phyloP scores from a whole-genome alignment of 2,888 invertebrate genomes.

The Drosophila bunnanda region DNA sequence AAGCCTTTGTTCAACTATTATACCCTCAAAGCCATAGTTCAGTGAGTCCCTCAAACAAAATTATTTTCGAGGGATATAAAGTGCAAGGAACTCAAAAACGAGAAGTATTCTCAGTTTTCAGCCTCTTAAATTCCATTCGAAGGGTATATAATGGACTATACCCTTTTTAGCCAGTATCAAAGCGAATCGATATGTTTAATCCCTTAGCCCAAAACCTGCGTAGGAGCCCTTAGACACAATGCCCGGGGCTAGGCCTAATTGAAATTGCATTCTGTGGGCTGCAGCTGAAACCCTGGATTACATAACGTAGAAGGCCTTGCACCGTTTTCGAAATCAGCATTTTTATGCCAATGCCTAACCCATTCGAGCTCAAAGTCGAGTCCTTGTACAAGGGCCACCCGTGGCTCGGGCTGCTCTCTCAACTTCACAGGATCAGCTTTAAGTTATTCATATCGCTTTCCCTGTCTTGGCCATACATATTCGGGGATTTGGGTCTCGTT shows the following conservation, averaged over 20 bases:
- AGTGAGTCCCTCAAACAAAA: neutral
- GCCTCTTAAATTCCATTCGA: neutral
- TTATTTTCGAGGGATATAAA: neutral
- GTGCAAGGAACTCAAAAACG: too few relatives aligned
- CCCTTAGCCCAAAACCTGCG: neutral
- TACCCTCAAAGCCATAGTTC: neutral
- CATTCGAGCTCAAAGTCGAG: neutral
- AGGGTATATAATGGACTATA: neutral
- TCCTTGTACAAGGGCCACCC: conserved; percentile 3
- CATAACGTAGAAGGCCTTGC: neutral
- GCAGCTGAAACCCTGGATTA: conserved; percentile 8
- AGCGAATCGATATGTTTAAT: neutral
- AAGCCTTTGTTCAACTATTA: neutral
- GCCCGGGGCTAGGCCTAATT: conserved; percentile 2
- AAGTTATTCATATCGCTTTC: conserved; percentile 37
- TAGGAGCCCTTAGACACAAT: neutral
- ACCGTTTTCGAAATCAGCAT: conserved; percentile 7
- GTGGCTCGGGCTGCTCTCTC: conserved; percentile 21
- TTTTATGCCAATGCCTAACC: conserved; percentile 3
- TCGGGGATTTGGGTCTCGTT: conserved; percentile 31
- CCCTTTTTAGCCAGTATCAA: fast-evolving
- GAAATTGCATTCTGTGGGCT: conserved; percentile 21
- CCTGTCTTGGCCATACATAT: conserved; percentile 31
- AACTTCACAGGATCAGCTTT: conserved; percentile 40
- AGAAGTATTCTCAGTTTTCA: neutral